Conservation (phyloP, 2,888 invertebrate species). For the Lissonota sp. region DNA sequence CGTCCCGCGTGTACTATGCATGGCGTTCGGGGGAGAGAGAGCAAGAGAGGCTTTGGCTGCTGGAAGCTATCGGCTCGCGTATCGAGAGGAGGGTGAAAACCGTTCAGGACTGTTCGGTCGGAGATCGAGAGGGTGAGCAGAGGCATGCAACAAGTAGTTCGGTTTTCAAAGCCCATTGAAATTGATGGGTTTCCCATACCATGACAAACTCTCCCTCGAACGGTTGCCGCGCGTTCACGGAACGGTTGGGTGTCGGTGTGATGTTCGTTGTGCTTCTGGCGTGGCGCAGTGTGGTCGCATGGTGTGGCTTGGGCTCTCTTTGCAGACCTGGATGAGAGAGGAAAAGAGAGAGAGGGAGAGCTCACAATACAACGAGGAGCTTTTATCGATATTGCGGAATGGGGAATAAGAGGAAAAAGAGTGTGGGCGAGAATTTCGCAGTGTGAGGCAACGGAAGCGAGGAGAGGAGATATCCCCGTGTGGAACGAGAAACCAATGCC, state of each 20-base stretch:
- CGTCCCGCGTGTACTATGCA: constrained; percentile 1
- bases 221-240: constrained; percentile 68
- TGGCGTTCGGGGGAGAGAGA: constrained; percentile 5
- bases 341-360: constrained; percentile 72
- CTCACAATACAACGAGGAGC: constrained; percentile 80
- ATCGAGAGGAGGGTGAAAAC: constrained; percentile 83
- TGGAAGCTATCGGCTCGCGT: constrained; percentile 84
- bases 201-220: constrained; percentile 73
- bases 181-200: constrained; percentile 84
- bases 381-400: constrained; percentile 82
- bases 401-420: constrained; percentile 44
- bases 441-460: constrained; percentile 33
- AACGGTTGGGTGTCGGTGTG: constrained; percentile 57
- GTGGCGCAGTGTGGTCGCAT: constrained; percentile 57
- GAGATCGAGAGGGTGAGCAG: constrained; percentile 68
- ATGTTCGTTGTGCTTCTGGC: constrained; percentile 47
- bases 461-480: constrained; percentile 33
- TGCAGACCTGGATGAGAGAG: constrained; percentile 70
- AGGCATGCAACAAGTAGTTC: constrained; percentile 83
- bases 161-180: constrained; percentile 84
- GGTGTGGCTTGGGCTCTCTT: constrained; percentile 42
- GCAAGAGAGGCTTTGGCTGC: constrained; percentile 58
- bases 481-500: constrained; percentile 59
- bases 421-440: constrained; percentile 41
- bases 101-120: constrained; percentile 76